A percentile compares a stretch with the other conserved stretches of the same genome.
These are phyloP conservation scores for Girardinus metallicus DNA, from an alignment of 2,797 vertebrate species.

Conservation along the genomic window DNA sequence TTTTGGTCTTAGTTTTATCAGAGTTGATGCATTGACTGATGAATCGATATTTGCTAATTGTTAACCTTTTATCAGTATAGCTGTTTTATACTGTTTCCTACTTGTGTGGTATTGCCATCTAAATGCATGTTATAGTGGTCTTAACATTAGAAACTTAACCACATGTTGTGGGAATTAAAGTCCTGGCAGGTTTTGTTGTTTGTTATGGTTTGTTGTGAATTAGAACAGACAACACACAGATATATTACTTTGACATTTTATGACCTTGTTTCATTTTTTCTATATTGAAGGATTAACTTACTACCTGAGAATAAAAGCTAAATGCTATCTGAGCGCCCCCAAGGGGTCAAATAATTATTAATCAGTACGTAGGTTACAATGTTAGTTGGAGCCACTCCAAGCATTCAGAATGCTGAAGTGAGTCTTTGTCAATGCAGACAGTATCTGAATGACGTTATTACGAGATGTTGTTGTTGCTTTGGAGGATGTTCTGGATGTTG, in stretches of 20 bases:
- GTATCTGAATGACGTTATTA: too few species aligned
- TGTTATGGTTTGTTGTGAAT: neutral
- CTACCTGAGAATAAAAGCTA: too few species aligned
- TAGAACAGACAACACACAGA: neutral
- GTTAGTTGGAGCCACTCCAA: too few species aligned
- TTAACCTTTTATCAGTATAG: neutral
- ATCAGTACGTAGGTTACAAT: too few species aligned
- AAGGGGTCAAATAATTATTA: too few species aligned
- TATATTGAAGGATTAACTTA: too few species aligned
- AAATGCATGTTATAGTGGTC: neutral
- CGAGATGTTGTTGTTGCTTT: too few species aligned
- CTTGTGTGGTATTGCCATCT: neutral
- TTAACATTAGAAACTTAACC: neutral
- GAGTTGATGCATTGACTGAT: neutral
- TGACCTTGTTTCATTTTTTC: too few species aligned
- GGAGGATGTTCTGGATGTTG: neutral
- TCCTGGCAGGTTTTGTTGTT: neutral
- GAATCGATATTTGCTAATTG: neutral
- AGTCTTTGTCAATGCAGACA: too few species aligned
- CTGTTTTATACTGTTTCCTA: neutral
- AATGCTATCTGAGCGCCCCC: too few species aligned
- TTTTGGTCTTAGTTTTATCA: neutral
- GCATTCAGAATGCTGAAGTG: too few species aligned
- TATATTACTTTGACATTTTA: too few species aligned
- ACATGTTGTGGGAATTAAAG: neutral